phyloP scores from a whole-genome alignment of 2,888 invertebrate species.

The Beris morrisii region DNA sequence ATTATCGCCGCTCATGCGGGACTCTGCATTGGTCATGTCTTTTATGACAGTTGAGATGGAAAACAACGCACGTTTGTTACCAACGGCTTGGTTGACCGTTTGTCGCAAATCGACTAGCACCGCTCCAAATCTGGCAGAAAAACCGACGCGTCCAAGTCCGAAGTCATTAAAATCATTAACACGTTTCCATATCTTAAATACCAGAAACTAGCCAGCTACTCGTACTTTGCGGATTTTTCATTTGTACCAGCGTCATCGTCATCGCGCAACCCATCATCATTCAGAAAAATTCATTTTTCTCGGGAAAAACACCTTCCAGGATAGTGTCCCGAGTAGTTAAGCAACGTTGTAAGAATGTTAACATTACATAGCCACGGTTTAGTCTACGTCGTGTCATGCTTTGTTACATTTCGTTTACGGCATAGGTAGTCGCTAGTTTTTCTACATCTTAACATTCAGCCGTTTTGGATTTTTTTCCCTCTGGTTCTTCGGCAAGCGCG shows the following conservation, averaged over 20 bases:
- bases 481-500: too few relatives aligned
- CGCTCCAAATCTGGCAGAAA: neutral
- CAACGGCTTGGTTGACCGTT: too few relatives aligned
- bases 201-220: conserved; percentile 29
- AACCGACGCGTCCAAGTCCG: conserved; percentile 36
- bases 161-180: conserved; percentile 47
- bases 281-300: conserved; percentile 35
- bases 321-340: conserved; percentile 24
- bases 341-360: conserved; percentile 30
- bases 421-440: too few relatives aligned
- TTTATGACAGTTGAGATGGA: conserved; percentile 25
- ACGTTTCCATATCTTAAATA: conserved; percentile 44
- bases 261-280: conserved; percentile 20
- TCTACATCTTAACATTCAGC: too few relatives aligned
- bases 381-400: too few relatives aligned
- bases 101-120: neutral
- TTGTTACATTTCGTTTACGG: too few relatives aligned
- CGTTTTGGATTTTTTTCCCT: too few relatives aligned
- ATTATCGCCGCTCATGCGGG: neutral
- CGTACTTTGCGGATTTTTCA: neutral
- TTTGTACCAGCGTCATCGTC: neutral
- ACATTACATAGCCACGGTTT: too few relatives aligned
- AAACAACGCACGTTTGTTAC: neutral
- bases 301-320: conserved; percentile 32
- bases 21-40: conserved; percentile 8